Evolutionary conservation across 2,113 vertebrate species (phyloP).

Genomic region (Mystacornis crossleyi): DNA sequence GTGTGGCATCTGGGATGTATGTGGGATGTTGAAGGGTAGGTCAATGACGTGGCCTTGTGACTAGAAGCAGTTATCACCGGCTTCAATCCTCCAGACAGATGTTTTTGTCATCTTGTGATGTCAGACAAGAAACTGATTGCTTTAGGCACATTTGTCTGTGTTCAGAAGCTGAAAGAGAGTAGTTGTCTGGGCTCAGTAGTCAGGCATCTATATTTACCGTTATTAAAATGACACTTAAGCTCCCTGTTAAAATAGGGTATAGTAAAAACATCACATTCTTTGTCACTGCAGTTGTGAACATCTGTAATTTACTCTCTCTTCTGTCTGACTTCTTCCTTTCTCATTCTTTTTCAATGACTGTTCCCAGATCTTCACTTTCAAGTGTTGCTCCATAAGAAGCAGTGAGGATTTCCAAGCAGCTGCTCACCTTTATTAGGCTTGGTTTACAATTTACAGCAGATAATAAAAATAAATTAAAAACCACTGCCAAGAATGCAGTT

Average conservation of each 20-base stretch:
- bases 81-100: background rate
- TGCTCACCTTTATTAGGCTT: background rate
- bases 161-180: background rate
- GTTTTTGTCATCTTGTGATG: background rate
- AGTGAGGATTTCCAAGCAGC: background rate
- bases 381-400: background rate
- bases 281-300: background rate
- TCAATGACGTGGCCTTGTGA: background rate
- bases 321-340: background rate
- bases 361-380: background rate
- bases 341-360: background rate
- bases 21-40: background rate
- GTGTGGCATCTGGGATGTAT: background rate
- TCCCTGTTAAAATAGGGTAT: rapidly evolving
- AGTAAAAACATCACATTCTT: background rate
- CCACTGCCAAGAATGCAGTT: background rate
- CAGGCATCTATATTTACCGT: background rate
- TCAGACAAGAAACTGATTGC: background rate
- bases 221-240: background rate
- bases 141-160: background rate
- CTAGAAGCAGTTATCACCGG: background rate
- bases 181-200: background rate
- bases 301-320: background rate
- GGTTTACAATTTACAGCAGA: background rate
- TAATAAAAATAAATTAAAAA: background rate